Evolutionary conservation across 2,113 vertebrate genomes (phyloP).

Genomic region (Sphyrna mokarran): DNA sequence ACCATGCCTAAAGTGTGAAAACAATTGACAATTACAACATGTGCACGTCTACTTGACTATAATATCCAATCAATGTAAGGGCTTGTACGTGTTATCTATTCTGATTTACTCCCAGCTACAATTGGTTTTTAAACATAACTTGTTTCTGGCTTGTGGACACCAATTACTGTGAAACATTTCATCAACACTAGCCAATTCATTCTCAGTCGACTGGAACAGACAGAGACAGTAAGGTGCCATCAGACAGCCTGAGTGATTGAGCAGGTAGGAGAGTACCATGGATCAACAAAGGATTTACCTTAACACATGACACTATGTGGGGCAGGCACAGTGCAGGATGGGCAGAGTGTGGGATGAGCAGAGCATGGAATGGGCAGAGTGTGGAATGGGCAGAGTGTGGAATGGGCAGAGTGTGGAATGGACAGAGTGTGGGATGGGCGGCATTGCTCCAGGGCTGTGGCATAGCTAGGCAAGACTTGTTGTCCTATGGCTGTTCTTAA

Average conservation of each 20-base stretch:
- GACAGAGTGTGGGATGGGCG: neutral
- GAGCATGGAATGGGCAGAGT: too few species aligned
- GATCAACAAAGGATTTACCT: neutral
- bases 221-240: conserved; percentile 73
- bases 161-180: conserved; percentile 72
- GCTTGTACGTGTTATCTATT: too few species aligned
- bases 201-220: conserved; percentile 92
- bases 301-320: neutral
- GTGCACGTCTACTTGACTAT: too few species aligned
- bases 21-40: too few species aligned
- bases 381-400: too few species aligned
- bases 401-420: too few species aligned
- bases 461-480: neutral
- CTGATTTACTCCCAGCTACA: too few species aligned
- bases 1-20: too few species aligned
- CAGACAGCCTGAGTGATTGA: conserved; percentile 77
- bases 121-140: too few species aligned
- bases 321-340: neutral
- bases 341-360: too few species aligned
- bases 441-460: neutral
- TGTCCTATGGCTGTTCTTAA: neutral
- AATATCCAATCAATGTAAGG: too few species aligned
- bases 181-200: conserved; percentile 97
- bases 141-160: too few species aligned
- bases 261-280: neutral